phyloP scores from a whole-genome alignment of 2,888 invertebrate genomes.

The Eledone cirrhosa region DNA sequence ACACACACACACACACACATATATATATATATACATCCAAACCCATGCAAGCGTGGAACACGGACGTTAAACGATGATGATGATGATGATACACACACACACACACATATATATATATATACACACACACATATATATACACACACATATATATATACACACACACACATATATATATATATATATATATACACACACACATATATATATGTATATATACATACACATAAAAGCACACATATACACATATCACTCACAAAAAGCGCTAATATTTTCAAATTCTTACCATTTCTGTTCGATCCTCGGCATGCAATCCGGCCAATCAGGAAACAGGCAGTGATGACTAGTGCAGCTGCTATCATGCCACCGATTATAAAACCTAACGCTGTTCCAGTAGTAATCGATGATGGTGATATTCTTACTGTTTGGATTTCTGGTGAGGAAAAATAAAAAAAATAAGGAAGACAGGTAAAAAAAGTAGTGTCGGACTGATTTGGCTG shows the following conservation, averaged over 20 bases:
- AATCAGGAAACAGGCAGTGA: conserved; percentile 26
- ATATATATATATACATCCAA: no score
- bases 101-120: conserved; percentile 1
- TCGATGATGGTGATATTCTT: conserved; percentile 10
- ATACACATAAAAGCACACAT: background rate
- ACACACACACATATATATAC: background rate
- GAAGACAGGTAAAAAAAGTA: background rate
- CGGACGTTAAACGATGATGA: no score
- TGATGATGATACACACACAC: no score
- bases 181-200: conserved; percentile 7
- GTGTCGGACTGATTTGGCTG: no score
- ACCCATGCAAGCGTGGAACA: no score
- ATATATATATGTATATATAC: background rate
- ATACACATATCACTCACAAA: background rate
- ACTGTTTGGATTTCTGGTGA: conserved; percentile 20
- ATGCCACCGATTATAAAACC: conserved; percentile 25
- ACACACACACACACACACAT: no score
- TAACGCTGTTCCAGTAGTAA: conserved; percentile 17
- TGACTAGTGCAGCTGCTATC: conserved; percentile 22
- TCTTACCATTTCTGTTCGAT: conserved; percentile 21
- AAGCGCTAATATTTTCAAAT: background rate
- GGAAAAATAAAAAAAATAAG: background rate
- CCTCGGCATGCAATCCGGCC: background rate
- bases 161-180: background rate
- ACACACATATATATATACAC: background rate